Evolutionary conservation across 2,113 vertebrate genomes (phyloP), one percentile per base, ranked within the genome.

Genomic region (Spea multiplicata): DNA sequence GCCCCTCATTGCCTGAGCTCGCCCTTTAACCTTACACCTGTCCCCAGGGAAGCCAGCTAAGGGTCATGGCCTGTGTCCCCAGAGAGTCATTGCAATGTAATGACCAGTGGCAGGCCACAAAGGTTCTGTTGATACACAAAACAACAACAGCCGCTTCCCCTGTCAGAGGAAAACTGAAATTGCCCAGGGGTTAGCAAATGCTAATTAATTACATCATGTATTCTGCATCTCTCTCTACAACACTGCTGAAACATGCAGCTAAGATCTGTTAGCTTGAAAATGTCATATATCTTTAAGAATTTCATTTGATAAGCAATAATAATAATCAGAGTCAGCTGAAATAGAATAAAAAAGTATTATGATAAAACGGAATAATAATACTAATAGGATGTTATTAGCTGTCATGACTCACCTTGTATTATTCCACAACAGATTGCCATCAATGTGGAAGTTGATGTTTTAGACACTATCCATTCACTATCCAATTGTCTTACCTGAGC

Each of bases 151-250:
- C 76, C 80, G n/a, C 48, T 72, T 86, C 85, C 71, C 46, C 44
- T 81, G 81, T 81, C 84, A 74, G 71, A 0, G 0, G 46, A 48
- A 67, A 73, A 61, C 81, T 82, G 83, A 65, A 82, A 82, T 76
- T 49, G 81, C 81, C 84, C 0, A 44, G 17, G 49, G 85, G 78
- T 84, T 84, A 84, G 78, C 71, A 84, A 82, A 71, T 79, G 14
- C 79, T 83, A 74, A 86, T 82, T 86, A 86, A 87, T 86, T 66
- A 83, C 83, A 78, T 73, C 71, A 73, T 80, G n/a, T 52, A 66
- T 59, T 67, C 52, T 59, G 44, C 62, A 8, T 46, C 17, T 47
- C 61, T n/a, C n/a, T 16, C 17, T 6, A 47, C 8, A 78, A 64
- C 64, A 50, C 53, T 13, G 66, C 16, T 67, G 59, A 10, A 17